Base-by-base conservation (phyloP, 2,113 vertebrate genomes). In the Semicossyphus pulcher region DNA sequence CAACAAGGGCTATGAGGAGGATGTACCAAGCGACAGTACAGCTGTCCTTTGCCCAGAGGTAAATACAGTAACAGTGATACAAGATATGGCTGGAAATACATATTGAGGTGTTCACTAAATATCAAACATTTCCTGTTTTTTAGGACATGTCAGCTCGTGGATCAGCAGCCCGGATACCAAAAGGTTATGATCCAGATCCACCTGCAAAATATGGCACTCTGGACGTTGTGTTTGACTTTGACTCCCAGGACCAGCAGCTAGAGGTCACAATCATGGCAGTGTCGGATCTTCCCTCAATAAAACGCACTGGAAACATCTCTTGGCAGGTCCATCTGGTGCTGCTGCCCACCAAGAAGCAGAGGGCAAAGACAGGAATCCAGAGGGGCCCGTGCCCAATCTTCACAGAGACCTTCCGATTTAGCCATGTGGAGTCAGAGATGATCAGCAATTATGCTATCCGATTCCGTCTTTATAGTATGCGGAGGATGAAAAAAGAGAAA, bases 251-350 rank as follows among this genome's bases (percentile, higher is more conserved):
- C 75, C 97, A 97, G 93, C 95, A 95, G 92, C 95, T 99, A 83
- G 92, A 95, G 18, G 93, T 98, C 84, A 98, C 97, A 56, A 95
- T 99, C 91, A 97, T 96, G 89, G 95, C 97, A 45, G 95, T 96
- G 71, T 97, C 96, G 41, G 97, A 99, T 89, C 94, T 98, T 54
- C 96, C 98, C 8, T 88, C 94, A 28, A 89, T 96, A 72, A 97
- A 94, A 86, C 95, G 94, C 91, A 94, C 94, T 31, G 95, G 97
- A 70, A 98, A 95, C 93, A 83, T 92, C 78, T 95, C 95, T 28
- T 98, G 97, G 97, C 97, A 99, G 93, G 96, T 99, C 73, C 98
- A 98, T 93, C 94, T 99, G 87, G 96, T 99, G 87, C 95, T 99
- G 73, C 94, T 99, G 71, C 97, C 98, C 70, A 95, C 95, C 91